Evolutionary conservation across 2,888 invertebrate genomes (phyloP), one percentile per base, ranked within the genome.

Genomic region (Dryobotodes eremita): DNA sequence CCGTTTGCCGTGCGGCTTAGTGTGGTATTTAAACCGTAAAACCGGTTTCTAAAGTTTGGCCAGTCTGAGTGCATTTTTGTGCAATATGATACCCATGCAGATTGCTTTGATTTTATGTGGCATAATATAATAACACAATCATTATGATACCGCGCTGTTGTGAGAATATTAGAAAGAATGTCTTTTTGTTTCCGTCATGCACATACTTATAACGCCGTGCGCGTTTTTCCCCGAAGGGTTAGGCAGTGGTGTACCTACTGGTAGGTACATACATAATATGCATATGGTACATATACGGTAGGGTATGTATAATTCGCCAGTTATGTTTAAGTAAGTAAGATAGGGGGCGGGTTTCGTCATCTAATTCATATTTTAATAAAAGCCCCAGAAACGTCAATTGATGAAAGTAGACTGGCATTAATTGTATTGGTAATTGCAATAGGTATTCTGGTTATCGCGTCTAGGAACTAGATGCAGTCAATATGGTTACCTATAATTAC

Each of bases 21-120:
- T 66, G n/a, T 66, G 69, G n/a, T 84, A 75, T 73, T 57, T 66
- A 83, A 66, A 75, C 57, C 26, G 65, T 59, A 80, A 69, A 78
- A 84, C 82, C 70, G 72, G 85, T 82, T 82, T 55, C 48, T 61
- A 55, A 36, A 75, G 74, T 82, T 78, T 73, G 70, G 70, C 17
- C 62, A 59, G 62, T 57, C 70, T 66, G 59, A 13, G 26, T 84
- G 76, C 73, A 83, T 80, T 80, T 79, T 80, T 76, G 53, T 83
- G 71, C 71, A 84, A 71, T 66, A 64, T 64, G 50, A 83, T 64
- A 72, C 55, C 23, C 15, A 26, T 20, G 36, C 48, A 42, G 31
- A 55, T 75, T 26, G 64, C 5, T 71, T 31, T 66, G 57, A 74
- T 74, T 57, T 50, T 57, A 59, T 59, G 36, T 26, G 50, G 23